A percentile compares a stretch with the other conserved stretches of the same genome.
Evolutionary conservation across 2,888 invertebrate genomes (phyloP).

Genomic region (Syrista parreyssii): DNA sequence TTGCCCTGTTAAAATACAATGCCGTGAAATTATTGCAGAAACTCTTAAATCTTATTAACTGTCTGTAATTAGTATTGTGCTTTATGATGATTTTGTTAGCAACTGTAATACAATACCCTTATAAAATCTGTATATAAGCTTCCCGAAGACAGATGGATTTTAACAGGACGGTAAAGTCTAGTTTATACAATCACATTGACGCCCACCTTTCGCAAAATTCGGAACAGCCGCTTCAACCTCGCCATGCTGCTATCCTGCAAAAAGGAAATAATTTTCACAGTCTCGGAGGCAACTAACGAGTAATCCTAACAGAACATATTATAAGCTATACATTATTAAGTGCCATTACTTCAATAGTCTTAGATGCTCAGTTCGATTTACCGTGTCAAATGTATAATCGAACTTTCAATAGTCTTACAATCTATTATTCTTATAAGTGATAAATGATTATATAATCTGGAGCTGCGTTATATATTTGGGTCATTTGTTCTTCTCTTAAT

Average conservation of each 20-base stretch:
- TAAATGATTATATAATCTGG: not conserved
- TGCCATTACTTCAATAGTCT: not conserved
- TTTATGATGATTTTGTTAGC: not conserved
- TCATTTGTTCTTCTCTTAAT: not conserved
- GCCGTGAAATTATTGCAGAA: not conserved
- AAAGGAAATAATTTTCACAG: constrained; percentile 52
- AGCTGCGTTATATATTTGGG: not conserved
- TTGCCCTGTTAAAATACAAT: constrained; percentile 28
- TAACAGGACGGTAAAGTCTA: constrained; percentile 28
- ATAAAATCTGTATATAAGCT: not conserved
- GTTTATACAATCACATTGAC: constrained; percentile 34
- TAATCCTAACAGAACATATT: not conserved
- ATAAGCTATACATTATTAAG: not conserved
- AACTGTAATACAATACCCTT: not conserved
- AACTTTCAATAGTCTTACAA: not conserved
- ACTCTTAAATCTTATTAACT: not conserved
- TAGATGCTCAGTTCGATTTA: not conserved
- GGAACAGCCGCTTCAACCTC: constrained; percentile 42
- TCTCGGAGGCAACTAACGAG: constrained; percentile 48
- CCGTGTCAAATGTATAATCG: not conserved
- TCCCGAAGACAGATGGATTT: constrained; percentile 16
- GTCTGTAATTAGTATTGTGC: not conserved
- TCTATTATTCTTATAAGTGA: not conserved
- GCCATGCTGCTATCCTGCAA: constrained; percentile 54
- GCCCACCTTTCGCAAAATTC: constrained; percentile 52